A percentile compares a stretch with the other conserved stretches of the same genome.
These are phyloP conservation scores for Antigone vipio DNA, from an alignment of 2,113 vertebrate genomes.

Conservation along the genomic window DNA sequence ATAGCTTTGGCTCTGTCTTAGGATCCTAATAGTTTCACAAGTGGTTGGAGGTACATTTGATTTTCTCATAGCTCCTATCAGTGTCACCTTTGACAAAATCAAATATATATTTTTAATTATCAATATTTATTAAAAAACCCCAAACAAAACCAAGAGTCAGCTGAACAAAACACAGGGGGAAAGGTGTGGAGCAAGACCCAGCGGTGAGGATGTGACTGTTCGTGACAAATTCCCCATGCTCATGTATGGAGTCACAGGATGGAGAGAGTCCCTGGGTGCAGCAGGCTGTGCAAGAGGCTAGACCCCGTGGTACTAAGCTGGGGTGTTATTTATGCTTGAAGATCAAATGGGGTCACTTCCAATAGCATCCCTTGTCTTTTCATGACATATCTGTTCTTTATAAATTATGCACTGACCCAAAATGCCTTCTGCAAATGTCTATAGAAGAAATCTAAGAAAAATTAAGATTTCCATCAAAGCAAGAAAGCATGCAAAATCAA, in stretches of 20 bases:
- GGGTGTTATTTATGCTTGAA: not conserved
- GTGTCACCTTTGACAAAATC: not conserved
- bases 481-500: not conserved
- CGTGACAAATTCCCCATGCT: accelerated
- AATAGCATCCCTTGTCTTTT: not conserved
- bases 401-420: not conserved
- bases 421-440: not conserved
- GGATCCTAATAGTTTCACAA: not conserved
- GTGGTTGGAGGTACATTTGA: not conserved
- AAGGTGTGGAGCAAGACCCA: accelerated
- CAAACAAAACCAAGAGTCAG: not conserved
- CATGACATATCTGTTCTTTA: not conserved
- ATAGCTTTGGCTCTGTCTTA: not conserved
- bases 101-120: not conserved
- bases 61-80: not conserved
- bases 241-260: accelerated
- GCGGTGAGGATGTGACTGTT: too few species aligned
- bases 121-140: not conserved
- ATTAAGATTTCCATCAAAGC: not conserved
- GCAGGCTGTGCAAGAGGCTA: not conserved
- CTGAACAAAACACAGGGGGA: not conserved
- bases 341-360: not conserved
- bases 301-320: not conserved
- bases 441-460: not conserved
- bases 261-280: not conserved